Evolutionary conservation across 2,797 vertebrate genomes (phyloP), one percentile per base, ranked within the genome.

Genomic region (Chelmon rostratus): DNA sequence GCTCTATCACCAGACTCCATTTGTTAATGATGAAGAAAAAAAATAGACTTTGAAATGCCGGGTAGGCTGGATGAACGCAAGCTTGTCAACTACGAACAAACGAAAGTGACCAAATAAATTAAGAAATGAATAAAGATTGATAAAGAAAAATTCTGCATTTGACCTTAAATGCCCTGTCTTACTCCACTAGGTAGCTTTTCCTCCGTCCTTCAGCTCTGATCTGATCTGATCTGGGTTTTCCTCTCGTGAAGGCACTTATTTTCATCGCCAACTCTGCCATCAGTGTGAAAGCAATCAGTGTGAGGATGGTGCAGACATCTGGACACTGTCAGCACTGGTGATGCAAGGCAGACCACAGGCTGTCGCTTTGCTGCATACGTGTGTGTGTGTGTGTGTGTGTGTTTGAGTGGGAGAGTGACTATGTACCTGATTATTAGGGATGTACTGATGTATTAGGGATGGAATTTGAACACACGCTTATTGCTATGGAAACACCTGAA

Each of bases 311-410:
- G 49, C 16, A 28, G 54, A 78, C 58, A 73, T 80, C 66, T 84
- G 81, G 79, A 84, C 54, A 31, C 40, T 70, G 73, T 74, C 76
- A 63, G 81, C 38, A 31, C 25, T 59, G 52, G 21, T 74, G 69
- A 56, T 42, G 50, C 2, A 35, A 23, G 40, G 28, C 59, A 58
- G 68, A 59, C n/a, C 23, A 53, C 46, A 67, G 21, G 57, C 44
- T 78, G 46, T 23, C 76, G 67, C 16, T 62, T 38, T 49, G 8
- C 37, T 58, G 10, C 4, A 38, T 23, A 5, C 44, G 23, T 21
- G 11, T 67, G 19, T 35, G 16, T 66, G 59, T 46, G 52, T 37
- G 21, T 13, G 65, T 19, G 13, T n/a, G n/a, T 35, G 16, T 66
- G 59, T 46, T 52, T 37, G 21, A 13, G 65, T 19, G 13, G 40